Evolutionary conservation across 2,797 vertebrate genomes (phyloP), one percentile per base, ranked within the genome.

Genomic region (Fringilla coelebs): DNA sequence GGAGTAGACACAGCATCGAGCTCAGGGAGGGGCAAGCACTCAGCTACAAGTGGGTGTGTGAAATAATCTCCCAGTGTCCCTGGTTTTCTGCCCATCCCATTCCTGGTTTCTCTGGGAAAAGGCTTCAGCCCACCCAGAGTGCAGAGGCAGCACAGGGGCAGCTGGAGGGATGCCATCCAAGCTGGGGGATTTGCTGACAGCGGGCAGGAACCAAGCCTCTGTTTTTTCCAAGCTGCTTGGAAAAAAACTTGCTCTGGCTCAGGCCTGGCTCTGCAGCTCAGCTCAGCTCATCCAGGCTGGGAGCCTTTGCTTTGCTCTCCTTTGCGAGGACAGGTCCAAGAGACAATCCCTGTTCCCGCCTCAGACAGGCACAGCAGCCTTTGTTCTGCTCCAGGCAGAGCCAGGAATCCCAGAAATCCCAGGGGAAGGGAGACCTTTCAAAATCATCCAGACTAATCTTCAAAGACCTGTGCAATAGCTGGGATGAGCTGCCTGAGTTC

Each of bases 61-160:
- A 74, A 84, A 36, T 21, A 34, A 36, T 13, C 49, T 60, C n/a
- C 82, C 40, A 3, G 43, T 48, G 75, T 19, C 82, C 24, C 85
- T 72, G 82, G 29, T 55, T 73, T 66, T 29, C 89, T 76, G 68
- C 85, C 91, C 85, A 79, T 22, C 70, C 88, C 67, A 22, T n/a
- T 68, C 58, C 92, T 89, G 70, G 21, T 90, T 94, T 85, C 82
- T 84, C 76, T 75, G 87, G 85, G 92, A 89, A 94, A 92, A 93
- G 73, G 75, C 63, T 96, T 46, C 82, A 57, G 95, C 82, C 91
- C 95, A 93, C 92, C 85, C 95, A 93, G 77, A 1, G 34, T 31
- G 94, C 48, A 90, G 81, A 77, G 9, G 52, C 51, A 88, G 82
- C 82, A 24, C 29, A 17, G 70, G 93, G 94, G 91, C 93, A 94